Conservation (phyloP, 1,140 invertebrate species). For the Zaprionus ornatus region DNA sequence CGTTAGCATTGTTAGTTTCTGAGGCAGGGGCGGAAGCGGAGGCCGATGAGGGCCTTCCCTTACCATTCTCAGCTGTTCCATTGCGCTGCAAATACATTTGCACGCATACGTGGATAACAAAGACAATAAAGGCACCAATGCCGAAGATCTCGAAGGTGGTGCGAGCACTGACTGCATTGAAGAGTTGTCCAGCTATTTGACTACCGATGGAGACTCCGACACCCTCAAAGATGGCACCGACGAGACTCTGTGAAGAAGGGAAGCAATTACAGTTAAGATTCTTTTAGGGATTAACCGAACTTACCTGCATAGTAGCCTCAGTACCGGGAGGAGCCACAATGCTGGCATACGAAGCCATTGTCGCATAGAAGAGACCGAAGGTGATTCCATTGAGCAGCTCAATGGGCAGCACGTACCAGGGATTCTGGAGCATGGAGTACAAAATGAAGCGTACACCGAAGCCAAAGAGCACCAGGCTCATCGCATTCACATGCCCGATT, state of each 20-base stretch:
- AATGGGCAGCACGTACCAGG: constrained; percentile 93
- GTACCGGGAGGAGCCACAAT: constrained; percentile 93
- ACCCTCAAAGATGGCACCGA: constrained; percentile 94
- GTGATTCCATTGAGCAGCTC: constrained; percentile 94
- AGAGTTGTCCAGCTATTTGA: constrained; percentile 89
- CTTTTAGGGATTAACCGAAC: background rate
- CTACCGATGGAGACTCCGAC: constrained; percentile 91
- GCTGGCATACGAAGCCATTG: constrained; percentile 95
- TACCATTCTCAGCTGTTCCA: constrained; percentile 69
- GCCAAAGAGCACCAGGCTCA: constrained; percentile 91
- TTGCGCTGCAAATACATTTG: constrained; percentile 84
- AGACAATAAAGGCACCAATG: constrained; percentile 86
- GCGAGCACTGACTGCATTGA: constrained; percentile 86
- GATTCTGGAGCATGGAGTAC: constrained; percentile 92
- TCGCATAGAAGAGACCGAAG: constrained; percentile 94
- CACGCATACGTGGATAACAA: constrained; percentile 86
- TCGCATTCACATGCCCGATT: constrained; percentile 92
- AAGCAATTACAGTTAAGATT: background rate
- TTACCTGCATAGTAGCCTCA: constrained; percentile 92
- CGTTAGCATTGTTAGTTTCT: constrained; percentile 34
- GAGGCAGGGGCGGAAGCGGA: constrained; percentile 18
- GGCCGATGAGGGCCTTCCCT: constrained; percentile 57
- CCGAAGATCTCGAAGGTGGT: constrained; percentile 90
- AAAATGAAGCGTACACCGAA: constrained; percentile 91
- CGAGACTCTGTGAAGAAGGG: constrained; percentile 87